phyloP scores from a whole-genome alignment of 2,113 vertebrate genomes.

The Actenoides hombroni region DNA sequence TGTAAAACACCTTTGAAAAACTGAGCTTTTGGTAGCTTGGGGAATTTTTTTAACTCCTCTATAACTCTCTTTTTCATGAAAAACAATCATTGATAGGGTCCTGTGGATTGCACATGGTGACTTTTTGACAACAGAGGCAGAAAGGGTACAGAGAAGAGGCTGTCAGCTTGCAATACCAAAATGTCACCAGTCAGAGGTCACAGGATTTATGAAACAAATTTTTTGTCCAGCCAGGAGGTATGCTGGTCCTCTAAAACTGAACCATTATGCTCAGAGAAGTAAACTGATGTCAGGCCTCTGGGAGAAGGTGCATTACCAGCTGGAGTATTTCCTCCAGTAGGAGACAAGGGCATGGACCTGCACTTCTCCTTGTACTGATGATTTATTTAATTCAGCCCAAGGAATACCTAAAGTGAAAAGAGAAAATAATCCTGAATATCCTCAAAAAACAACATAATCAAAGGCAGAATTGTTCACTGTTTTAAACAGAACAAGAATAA shows the following conservation, averaged over 20 bases:
- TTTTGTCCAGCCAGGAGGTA: not conserved
- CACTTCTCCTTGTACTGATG: not conserved
- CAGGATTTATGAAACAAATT: not conserved
- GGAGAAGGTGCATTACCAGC: not conserved
- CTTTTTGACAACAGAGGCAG: not conserved
- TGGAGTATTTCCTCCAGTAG: not conserved
- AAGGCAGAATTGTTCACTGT: not conserved
- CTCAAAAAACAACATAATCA: not conserved
- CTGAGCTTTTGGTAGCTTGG: not conserved
- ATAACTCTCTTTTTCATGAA: not conserved
- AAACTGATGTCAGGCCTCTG: not conserved
- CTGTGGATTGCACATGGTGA: not conserved
- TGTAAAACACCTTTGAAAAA: not conserved
- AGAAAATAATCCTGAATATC: not conserved
- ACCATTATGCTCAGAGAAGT: not conserved
- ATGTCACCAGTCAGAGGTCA: not conserved
- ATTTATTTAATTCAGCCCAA: not conserved
- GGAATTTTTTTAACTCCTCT: not conserved
- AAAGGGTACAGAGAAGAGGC: not conserved
- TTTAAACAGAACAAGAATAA: not conserved
- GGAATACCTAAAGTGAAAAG: not conserved
- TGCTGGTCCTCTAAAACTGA: not conserved
- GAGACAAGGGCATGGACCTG: not conserved
- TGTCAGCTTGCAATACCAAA: not conserved
- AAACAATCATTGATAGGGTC: not conserved